A percentile compares a stretch with the other conserved stretches of the same genome.
Evolutionary conservation across 2,113 vertebrate genomes (phyloP).

Genomic region (Brachyhypopomus gauderio): DNA sequence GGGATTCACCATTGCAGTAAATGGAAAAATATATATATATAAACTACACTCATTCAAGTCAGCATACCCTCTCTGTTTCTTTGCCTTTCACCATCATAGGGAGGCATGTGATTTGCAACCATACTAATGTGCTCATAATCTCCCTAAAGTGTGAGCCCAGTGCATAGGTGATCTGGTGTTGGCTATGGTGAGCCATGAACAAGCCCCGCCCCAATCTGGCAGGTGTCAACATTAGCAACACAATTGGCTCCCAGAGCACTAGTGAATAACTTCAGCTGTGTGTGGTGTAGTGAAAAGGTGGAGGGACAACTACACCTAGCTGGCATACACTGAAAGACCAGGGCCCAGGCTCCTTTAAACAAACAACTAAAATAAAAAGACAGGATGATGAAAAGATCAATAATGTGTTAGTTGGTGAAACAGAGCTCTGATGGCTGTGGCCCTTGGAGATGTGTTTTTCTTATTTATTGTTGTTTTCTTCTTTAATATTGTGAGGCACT

Average conservation of each 20-base stretch:
- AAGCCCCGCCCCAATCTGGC: conserved; percentile 70
- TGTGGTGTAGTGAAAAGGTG: conserved; percentile 68
- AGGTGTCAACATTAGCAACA: conserved; percentile 82
- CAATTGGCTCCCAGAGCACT: conserved; percentile 71
- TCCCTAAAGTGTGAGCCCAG: conserved; percentile 80
- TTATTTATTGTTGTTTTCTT: conserved; percentile 65
- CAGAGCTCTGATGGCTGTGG: conserved; percentile 70
- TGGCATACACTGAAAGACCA: conserved; percentile 65
- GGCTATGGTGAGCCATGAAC: conserved; percentile 65
- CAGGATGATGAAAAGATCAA: conserved; percentile 68
- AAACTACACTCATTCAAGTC: background rate
- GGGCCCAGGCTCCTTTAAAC: conserved; percentile 80
- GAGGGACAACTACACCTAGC: conserved; percentile 75
- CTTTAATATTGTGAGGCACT: conserved; percentile 40
- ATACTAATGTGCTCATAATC: conserved; percentile 82
- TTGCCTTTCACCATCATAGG: conserved; percentile 80
- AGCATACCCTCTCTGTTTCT: conserved; percentile 69
- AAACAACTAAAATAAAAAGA: conserved; percentile 69
- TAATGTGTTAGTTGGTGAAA: conserved; percentile 76
- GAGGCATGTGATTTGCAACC: conserved; percentile 86
- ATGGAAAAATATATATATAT: background rate
- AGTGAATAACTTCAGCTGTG: conserved; percentile 74
- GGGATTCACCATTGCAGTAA: background rate
- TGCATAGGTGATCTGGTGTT: conserved; percentile 70
- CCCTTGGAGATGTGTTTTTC: conserved; percentile 70